Conservation (phyloP, 2,888 invertebrate genomes). For the Celastrina argiolus region DNA sequence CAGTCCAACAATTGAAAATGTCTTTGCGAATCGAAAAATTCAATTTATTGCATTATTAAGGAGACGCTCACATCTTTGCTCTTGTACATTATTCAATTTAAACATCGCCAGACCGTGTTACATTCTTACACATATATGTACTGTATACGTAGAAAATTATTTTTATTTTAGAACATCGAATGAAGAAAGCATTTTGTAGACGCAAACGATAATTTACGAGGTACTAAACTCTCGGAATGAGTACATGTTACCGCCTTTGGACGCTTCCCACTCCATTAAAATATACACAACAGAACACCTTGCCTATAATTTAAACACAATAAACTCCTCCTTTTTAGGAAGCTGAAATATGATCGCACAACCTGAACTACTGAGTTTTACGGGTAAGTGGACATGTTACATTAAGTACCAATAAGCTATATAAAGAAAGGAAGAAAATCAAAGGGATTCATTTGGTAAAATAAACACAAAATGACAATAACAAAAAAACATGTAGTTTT, state of each 20-base stretch:
- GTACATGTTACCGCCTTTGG: background rate
- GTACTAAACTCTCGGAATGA: background rate
- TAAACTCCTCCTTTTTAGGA: background rate
- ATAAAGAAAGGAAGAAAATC: too few relatives aligned
- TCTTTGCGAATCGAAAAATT: background rate
- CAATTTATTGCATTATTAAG: background rate
- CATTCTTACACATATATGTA: background rate
- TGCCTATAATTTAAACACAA: background rate
- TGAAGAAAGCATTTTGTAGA: background rate
- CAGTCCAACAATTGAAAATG: background rate
- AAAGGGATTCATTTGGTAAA: too few relatives aligned
- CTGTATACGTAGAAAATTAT: background rate
- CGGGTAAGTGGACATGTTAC: background rate
- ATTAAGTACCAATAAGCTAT: too few relatives aligned
- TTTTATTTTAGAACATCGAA: background rate
- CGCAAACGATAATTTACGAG: constrained; percentile 1
- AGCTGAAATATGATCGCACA: background rate
- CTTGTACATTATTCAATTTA: background rate
- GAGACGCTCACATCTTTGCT: background rate
- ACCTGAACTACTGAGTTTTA: background rate
- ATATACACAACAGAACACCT: background rate
- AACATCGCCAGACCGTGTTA: background rate
- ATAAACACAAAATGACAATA: too few relatives aligned
- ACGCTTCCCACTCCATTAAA: background rate
- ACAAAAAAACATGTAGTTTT: too few relatives aligned